Base-by-base conservation (phyloP, 1,140 invertebrate species). In the Hesperophylax magnus region DNA sequence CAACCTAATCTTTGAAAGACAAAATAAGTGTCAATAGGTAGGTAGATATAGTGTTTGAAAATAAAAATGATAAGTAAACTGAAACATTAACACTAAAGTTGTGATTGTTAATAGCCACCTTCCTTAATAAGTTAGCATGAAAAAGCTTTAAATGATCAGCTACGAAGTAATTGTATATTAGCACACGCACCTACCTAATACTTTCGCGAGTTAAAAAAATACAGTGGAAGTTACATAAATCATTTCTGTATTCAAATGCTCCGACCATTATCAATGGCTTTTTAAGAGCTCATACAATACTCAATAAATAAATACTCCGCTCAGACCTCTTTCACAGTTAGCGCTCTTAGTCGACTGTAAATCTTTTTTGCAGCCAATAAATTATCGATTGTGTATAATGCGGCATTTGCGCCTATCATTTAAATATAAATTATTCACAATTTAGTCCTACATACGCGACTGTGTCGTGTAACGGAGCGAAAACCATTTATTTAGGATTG, bases 351-450 rank as follows among this genome's bases (percentile, higher is more conserved):
- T 58, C 27, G 34, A 9, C 24, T 6, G 56, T 76, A 27, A 76
- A 60, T 60, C 69, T 76, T 76, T 39, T 76, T 76, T 76, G 56
- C 72, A 58, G 24, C 8, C 72, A 31, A 76, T 76, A 76, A 76
- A 76, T 76, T 60, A 76, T 58, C 22, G n/a, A 76, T 76, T 56
- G 60, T 47, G 11, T 47, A 47, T 47, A 14, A 27, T 67, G 54
- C 15, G 56, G 54, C 17, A 58, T 76, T 76, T 58, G 24, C 56
- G 54, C 72, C 72, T 34, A 60, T 31, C 72, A 76, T 76, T 76
- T 76, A 58, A 60, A 76, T 58, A 34, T 39, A 58, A 72, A 58
- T 76, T 60, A 60, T 76, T 76, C 56, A 76, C 27, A 39, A 58
- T n/a, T 76, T n/a, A 9, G 27, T 76, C 11, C 17, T 7, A 58